Percentiles rank a stretch among this genome's conserved stretches.
Conservation (phyloP, 2,797 vertebrate species). For the Pseudotriccus pelzelni region DNA sequence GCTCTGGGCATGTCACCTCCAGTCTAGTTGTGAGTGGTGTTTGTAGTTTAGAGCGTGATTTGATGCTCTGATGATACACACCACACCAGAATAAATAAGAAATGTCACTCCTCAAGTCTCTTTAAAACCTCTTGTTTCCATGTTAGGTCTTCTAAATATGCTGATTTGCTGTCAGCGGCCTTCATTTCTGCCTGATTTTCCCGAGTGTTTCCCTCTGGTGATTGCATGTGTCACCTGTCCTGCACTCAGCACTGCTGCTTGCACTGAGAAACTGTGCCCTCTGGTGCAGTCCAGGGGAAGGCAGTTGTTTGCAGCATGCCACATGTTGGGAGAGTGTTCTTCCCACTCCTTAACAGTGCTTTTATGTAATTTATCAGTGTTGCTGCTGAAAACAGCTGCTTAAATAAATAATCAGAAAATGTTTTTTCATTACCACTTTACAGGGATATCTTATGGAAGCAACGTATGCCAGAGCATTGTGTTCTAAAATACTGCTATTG, state of each 20-base stretch:
- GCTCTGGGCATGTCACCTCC: not conserved
- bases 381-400: not conserved
- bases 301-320: not conserved
- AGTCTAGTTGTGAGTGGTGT: not conserved
- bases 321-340: not conserved
- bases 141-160: not conserved
- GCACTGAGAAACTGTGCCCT: not conserved
- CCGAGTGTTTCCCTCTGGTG: not conserved
- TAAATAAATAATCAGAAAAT: not conserved
- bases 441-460: not conserved
- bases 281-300: not conserved
- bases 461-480: not conserved
- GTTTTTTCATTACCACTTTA: not conserved
- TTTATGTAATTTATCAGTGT: not conserved
- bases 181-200: not conserved
- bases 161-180: not conserved
- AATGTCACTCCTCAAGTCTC: not conserved
- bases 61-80: not conserved
- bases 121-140: not conserved
- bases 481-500: not conserved
- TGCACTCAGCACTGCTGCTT: not conserved
- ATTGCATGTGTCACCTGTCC: not conserved
- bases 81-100: not conserved
- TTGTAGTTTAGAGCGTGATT: not conserved
- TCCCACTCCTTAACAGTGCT: not conserved